phyloP scores from a whole-genome alignment of 2,113 vertebrate species.

The Ascaphus truei region DNA sequence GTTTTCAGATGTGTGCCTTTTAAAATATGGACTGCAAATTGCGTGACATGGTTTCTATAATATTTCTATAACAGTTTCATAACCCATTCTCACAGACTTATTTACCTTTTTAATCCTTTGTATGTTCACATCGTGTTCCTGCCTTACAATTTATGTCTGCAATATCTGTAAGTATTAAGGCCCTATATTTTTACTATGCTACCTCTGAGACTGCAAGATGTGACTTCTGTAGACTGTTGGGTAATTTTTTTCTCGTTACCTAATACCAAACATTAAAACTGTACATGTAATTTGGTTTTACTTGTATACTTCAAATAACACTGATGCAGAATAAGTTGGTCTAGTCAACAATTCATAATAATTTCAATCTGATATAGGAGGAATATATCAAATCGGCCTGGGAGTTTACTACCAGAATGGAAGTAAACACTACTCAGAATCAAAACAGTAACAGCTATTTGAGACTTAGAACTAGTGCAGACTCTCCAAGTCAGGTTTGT shows the following conservation, averaged over 20 bases:
- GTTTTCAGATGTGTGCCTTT: neutral
- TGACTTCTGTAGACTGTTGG: neutral
- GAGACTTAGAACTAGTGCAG: too few species aligned
- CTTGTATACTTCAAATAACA: neutral
- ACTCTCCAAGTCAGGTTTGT: too few species aligned
- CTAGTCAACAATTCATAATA: too few species aligned
- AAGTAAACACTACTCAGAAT: too few species aligned
- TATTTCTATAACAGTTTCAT: neutral
- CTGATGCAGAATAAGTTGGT: neutral
- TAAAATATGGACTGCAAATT: neutral
- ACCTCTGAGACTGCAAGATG: neutral
- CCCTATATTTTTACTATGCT: neutral
- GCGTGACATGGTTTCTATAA: neutral
- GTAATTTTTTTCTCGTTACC: neutral
- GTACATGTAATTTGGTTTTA: too few species aligned
- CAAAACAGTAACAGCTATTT: too few species aligned
- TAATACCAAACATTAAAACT: neutral
- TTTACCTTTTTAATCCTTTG: constrained; percentile 16
- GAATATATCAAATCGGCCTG: too few species aligned
- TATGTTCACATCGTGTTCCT: neutral
- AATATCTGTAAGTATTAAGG: constrained; percentile 22
- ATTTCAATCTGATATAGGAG: too few species aligned
- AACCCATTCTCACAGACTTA: neutral
- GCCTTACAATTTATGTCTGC: constrained; percentile 7
- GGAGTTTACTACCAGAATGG: too few species aligned